Evolutionary conservation across 2,113 vertebrate genomes (phyloP).

Genomic region (Paralichthys olivaceus): DNA sequence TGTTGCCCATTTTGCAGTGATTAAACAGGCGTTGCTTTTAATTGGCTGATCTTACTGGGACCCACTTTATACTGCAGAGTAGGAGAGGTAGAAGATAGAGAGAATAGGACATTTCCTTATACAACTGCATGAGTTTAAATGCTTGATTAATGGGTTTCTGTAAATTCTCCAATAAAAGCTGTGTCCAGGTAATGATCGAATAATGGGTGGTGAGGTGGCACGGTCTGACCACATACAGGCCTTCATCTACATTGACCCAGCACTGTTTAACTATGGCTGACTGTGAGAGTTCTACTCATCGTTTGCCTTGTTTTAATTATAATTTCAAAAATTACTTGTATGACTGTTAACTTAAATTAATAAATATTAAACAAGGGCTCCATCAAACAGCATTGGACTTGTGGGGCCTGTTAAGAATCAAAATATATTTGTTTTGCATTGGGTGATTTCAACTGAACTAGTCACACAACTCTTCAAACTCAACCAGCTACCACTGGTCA

Average conservation of each 20-base stretch:
- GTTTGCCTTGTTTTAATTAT: too few relatives aligned
- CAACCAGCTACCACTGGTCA: too few relatives aligned
- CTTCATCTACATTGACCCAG: background rate
- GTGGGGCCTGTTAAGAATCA: too few relatives aligned
- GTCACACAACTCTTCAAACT: too few relatives aligned
- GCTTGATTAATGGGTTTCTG: background rate
- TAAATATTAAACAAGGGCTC: too few relatives aligned
- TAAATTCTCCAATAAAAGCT: constrained; percentile 8
- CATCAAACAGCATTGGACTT: too few relatives aligned
- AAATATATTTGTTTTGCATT: too few relatives aligned
- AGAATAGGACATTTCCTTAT: constrained; percentile 10
- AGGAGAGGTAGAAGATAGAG: constrained; percentile 1
- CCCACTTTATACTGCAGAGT: constrained; percentile 60
- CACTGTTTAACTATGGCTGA: background rate
- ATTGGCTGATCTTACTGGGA: constrained; percentile 63
- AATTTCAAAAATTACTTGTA: too few relatives aligned
- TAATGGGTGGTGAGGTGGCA: background rate
- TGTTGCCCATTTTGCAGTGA: constrained; percentile 72
- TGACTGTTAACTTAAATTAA: too few relatives aligned
- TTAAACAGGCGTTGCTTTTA: constrained; percentile 74
- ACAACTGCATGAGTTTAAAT: background rate
- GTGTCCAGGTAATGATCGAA: background rate
- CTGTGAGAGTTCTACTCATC: too few relatives aligned
- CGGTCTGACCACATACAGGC: background rate
- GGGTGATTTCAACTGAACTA: too few relatives aligned